These are phyloP conservation scores for Gymnodraco acuticeps DNA, from an alignment of 2,797 vertebrate species.

Conservation along the genomic window DNA sequence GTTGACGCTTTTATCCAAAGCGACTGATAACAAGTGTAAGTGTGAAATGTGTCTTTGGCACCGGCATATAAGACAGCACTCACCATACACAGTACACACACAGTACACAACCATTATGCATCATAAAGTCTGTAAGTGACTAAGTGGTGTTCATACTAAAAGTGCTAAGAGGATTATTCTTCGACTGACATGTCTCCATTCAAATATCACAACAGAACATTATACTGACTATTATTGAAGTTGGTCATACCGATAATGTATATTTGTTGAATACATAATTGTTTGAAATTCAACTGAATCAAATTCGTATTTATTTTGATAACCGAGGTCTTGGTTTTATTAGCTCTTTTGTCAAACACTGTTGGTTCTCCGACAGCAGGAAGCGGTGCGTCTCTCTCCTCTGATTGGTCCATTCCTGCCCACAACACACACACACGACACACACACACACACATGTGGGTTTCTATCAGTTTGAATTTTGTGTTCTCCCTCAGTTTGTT, in stretches of 20 bases:
- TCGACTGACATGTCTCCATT: too few relatives aligned
- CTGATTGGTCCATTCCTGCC: conserved; percentile 77
- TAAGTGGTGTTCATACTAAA: too few relatives aligned
- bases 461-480: conserved; percentile 81
- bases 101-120: too few relatives aligned
- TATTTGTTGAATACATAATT: background rate
- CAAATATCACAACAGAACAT: too few relatives aligned
- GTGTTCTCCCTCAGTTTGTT: conserved; percentile 79
- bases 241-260: conserved; percentile 1
- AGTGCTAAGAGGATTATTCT: too few relatives aligned
- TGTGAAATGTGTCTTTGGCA: too few relatives aligned
- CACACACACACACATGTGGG: conserved; percentile 76
- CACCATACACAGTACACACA: too few relatives aligned
- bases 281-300: background rate
- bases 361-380: conserved; percentile 50
- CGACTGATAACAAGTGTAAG: too few relatives aligned
- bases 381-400: conserved; percentile 64
- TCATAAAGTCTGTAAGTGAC: too few relatives aligned
- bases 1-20: too few relatives aligned
- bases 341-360: background rate
- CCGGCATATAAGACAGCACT: too few relatives aligned
- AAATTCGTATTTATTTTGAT: background rate
- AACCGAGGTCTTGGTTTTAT: background rate
- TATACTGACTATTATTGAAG: too few relatives aligned
- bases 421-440: conserved; percentile 63